These are phyloP conservation scores for Aratinga solstitialis DNA, from an alignment of 2,797 vertebrate species.

Conservation along the genomic window DNA sequence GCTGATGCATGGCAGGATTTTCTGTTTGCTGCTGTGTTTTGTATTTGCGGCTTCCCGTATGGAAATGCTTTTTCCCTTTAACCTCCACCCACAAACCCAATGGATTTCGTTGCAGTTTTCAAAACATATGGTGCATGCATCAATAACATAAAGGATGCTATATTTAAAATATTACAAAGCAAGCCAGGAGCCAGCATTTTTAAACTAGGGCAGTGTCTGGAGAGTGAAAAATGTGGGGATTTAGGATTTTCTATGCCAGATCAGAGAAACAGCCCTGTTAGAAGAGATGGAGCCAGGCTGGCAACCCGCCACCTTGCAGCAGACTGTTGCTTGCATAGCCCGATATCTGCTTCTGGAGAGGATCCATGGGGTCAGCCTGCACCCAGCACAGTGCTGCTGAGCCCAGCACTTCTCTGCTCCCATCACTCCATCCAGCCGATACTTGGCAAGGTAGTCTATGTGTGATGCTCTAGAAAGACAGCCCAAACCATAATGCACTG, in stretches of 20 bases:
- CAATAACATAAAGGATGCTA: conserved; percentile 38
- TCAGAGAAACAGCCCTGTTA: background rate
- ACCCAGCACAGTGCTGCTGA: background rate
- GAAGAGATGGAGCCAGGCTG: background rate
- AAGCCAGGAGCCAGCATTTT: conserved; percentile 22
- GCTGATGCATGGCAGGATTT: conserved; percentile 15
- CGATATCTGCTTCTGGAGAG: background rate
- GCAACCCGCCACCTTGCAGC: conserved; percentile 8
- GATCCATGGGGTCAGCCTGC: background rate
- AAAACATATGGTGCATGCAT: conserved; percentile 53
- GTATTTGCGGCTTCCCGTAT: conserved; percentile 27
- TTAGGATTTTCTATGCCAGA: conserved; percentile 42
- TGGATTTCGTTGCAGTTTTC: conserved; percentile 12
- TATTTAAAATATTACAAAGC: conserved; percentile 63
- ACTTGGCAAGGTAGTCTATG: background rate
- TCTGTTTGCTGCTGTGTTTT: conserved; percentile 45
- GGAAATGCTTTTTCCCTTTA: conserved; percentile 41
- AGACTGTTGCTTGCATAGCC: background rate
- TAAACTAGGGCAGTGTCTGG: conserved; percentile 39
- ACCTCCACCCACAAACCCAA: conserved; percentile 17
- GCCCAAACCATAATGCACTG: background rate
- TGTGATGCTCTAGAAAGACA: background rate
- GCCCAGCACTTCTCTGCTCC: background rate
- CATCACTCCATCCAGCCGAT: fast-evolving
- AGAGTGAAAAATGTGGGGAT: conserved; percentile 26